Evolutionary conservation across 2,797 vertebrate species (phyloP).

Genomic region (Labeo calbasu): DNA sequence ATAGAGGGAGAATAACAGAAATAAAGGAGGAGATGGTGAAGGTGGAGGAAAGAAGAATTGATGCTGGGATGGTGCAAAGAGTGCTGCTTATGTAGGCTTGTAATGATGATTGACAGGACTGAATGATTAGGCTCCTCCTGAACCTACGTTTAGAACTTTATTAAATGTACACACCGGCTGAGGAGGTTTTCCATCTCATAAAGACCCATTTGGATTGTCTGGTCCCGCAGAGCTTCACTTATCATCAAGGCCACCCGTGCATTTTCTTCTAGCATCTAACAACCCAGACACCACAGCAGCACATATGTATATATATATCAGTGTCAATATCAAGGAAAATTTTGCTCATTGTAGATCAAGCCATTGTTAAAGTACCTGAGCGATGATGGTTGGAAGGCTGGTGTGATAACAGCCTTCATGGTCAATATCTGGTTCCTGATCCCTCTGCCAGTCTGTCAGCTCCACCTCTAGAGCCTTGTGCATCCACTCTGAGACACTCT

Average conservation of each 20-base stretch:
- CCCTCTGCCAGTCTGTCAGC: slow-evolving; percentile 89
- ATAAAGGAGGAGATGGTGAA: too few species aligned
- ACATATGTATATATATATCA: neutral
- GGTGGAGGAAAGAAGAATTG: too few species aligned
- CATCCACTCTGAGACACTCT: slow-evolving; percentile 92
- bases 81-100: too few species aligned
- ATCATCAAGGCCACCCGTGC: slow-evolving; percentile 87
- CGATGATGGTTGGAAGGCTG: slow-evolving; percentile 88
- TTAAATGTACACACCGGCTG: slow-evolving; percentile 77
- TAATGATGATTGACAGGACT: too few species aligned
- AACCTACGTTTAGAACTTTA: too few species aligned
- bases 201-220: slow-evolving; percentile 88
- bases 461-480: slow-evolving; percentile 92
- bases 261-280: slow-evolving; percentile 95
- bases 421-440: slow-evolving; percentile 90
- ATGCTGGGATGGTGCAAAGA: too few species aligned
- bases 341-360: neutral
- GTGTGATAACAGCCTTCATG: slow-evolving; percentile 92
- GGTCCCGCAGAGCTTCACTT: slow-evolving; percentile 81
- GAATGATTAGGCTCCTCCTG: too few species aligned
- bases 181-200: slow-evolving; percentile 90
- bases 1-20: too few species aligned
- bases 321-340: neutral
- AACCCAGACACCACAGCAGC: slow-evolving; percentile 12
- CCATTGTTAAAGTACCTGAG: slow-evolving; percentile 81